phyloP scores from a whole-genome alignment of 1,140 invertebrate species.

The Homalodisca vitripennis region DNA sequence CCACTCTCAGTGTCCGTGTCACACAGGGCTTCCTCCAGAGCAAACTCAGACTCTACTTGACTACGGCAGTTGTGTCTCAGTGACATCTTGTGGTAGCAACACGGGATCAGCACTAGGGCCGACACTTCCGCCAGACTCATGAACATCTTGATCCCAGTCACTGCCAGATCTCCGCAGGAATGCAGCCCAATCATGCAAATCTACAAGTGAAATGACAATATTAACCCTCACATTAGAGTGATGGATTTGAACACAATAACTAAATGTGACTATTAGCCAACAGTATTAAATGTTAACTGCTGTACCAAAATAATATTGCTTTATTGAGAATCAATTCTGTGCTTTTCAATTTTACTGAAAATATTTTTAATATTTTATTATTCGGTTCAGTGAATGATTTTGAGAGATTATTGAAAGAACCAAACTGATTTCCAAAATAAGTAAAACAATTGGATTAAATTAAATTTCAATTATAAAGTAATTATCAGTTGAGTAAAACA shows the following conservation, averaged over 20 bases:
- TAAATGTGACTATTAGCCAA: not conserved
- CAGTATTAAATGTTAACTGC: not conserved
- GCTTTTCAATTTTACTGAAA: not conserved
- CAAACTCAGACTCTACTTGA: not conserved
- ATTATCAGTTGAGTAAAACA: too few relatives aligned
- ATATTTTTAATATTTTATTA: too few relatives aligned
- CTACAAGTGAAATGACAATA: constrained; percentile 14
- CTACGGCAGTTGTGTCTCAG: not conserved
- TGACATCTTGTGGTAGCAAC: constrained; percentile 80
- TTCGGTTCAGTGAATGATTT: too few relatives aligned
- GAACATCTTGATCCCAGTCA: constrained; percentile 71
- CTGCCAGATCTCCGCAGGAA: constrained; percentile 79
- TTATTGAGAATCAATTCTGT: not conserved
- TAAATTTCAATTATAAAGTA: too few relatives aligned
- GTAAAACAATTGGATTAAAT: too few relatives aligned
- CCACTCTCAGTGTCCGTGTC: not conserved
- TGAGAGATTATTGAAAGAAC: too few relatives aligned
- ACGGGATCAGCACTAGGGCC: constrained; percentile 71
- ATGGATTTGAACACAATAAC: not conserved
- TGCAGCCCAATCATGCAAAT: constrained; percentile 70
- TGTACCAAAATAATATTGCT: not conserved
- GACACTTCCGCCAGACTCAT: constrained; percentile 56
- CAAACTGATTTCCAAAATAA: too few relatives aligned
- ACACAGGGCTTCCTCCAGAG: not conserved
- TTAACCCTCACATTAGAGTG: not conserved